A percentile compares a stretch with the other conserved stretches of the same genome.
phyloP scores from a whole-genome alignment of 2,797 vertebrate species.

The Arremon aurantiirostris region DNA sequence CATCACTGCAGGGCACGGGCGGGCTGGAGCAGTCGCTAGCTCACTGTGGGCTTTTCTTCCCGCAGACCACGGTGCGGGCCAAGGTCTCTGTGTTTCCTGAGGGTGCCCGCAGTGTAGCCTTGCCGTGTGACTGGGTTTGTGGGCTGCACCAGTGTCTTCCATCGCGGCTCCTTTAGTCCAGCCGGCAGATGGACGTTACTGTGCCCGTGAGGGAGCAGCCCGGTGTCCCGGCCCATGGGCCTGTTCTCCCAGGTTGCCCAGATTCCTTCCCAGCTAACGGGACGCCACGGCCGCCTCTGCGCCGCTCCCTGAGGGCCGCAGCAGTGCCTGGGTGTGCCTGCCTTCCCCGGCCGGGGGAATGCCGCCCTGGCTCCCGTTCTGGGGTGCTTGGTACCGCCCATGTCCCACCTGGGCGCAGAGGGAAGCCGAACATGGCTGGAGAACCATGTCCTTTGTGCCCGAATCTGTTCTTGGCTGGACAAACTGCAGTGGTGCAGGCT shows the following conservation, averaged over 20 bases:
- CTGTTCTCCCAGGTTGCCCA: not conserved
- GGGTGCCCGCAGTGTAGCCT: no score
- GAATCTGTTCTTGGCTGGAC: not conserved
- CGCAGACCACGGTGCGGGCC: accelerated
- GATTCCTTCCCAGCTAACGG: accelerated
- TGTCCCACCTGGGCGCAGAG: not conserved
- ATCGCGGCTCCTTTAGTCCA: not conserved
- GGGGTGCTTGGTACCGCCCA: no score
- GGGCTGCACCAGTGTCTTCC: not conserved
- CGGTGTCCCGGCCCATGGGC: accelerated
- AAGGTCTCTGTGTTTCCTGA: no score
- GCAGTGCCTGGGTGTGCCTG: accelerated
- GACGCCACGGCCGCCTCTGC: accelerated
- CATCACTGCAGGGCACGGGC: accelerated
- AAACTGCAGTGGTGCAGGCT: not conserved
- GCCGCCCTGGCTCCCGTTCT: not conserved
- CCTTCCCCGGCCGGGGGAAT: accelerated
- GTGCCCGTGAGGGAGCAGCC: not conserved
- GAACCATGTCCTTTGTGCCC: no score
- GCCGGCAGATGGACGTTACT: accelerated
- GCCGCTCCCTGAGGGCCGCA: not conserved
- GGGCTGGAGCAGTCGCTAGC: accelerated
- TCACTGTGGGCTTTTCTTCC: accelerated
- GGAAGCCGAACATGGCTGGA: accelerated
- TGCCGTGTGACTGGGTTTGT: not conserved